Evolutionary conservation across 2,113 vertebrate species (phyloP), one percentile per base, ranked within the genome.

Genomic region (Sinocyclocheilus grahami): DNA sequence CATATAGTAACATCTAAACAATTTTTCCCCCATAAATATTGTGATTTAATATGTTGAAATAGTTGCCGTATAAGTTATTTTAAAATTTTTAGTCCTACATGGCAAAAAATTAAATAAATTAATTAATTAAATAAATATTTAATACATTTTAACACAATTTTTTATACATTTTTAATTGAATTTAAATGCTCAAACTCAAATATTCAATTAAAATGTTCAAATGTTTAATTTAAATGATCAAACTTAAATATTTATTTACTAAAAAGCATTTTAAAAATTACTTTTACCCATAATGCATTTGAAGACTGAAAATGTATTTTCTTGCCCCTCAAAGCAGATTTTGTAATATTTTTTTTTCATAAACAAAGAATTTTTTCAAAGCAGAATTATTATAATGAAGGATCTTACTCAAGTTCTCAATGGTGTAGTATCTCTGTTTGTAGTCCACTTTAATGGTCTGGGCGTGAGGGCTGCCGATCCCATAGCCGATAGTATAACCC

Each of bases 391-490:
- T 30, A 33, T 11, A 27, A 58, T 1, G 53, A 10, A 62, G 58
- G 0, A 37, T 91, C 95, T 92, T 90, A 99, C 98, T 96, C 5
- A 99, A 92, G 90, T 97, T 97, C 91, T 99, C 98, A 0, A 99
- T 99, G 86, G 97, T 99, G 92, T 97, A 99, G 88, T 99, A 99
- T 89, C 98, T 96, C 89, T 99, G 98, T 18, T 99, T 99, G 86
- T 99, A 97, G 94, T 99, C 98, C 91, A 99, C 97, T 86, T 97
- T 97, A 93, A 99, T 96, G 89, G 96, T 98, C 95, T 99, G 97
- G 0, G 98, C 96, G 0, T 99, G 97, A 10, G 98, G 98, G 62
- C 97, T 99, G 85, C 98, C 98, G 2, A 99, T 94, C 79, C 98
- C 98, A 0, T 99, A 99, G 27, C 96, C 96, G 11, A 99, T 99